Percentiles rank a stretch among this genome's conserved stretches.
Conservation (phyloP, 2,797 vertebrate species). For the Poeciliopsis turneri region DNA sequence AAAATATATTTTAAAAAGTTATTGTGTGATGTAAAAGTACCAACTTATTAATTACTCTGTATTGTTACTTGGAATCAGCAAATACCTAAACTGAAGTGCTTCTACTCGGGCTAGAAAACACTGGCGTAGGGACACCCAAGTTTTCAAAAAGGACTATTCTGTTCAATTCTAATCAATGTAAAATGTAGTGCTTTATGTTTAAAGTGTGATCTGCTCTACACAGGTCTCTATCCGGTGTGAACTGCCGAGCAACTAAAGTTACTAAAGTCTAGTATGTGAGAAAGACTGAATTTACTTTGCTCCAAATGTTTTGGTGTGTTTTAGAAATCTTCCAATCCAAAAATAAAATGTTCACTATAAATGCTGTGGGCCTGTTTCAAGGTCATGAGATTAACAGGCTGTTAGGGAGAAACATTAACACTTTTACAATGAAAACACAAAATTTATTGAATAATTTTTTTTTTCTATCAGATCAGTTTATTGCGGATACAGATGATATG, state of each 20-base stretch:
- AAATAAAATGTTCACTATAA: neutral
- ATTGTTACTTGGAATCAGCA: no score
- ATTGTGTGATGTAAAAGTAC: no score
- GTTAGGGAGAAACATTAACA: neutral
- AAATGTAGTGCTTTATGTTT: neutral
- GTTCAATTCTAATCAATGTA: neutral
- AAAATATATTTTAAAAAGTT: no score
- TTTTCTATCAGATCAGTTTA: neutral
- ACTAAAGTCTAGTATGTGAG: neutral
- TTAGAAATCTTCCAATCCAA: neutral
- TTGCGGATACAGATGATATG: neutral
- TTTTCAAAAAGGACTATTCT: no score
- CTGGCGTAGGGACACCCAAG: no score
- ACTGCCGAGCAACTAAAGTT: neutral
- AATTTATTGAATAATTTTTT: neutral
- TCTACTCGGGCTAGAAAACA: no score
- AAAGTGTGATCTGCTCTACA: neutral
- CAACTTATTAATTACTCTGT: no score
- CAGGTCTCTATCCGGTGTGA: neutral
- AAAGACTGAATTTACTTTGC: neutral
- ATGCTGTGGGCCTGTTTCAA: conserved; percentile 1
- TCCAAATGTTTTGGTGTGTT: neutral
- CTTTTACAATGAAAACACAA: neutral
- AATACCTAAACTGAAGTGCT: no score
- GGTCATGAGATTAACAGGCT: conserved; percentile 16